These are phyloP conservation scores for Gobionotothen gibberifrons DNA, from an alignment of 2,797 vertebrate species.

Conservation along the genomic window DNA sequence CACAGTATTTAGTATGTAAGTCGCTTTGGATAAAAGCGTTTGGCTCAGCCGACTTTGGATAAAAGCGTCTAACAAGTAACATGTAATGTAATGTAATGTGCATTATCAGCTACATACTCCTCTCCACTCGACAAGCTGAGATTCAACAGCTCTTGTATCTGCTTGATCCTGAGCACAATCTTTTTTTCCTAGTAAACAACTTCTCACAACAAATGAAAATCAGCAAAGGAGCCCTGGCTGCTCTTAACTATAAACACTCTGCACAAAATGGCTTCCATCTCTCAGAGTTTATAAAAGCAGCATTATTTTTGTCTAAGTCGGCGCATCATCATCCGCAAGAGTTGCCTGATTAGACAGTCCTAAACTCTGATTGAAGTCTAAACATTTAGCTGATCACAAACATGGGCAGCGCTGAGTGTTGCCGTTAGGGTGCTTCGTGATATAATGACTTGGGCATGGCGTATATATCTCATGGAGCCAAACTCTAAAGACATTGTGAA, in stretches of 20 bases:
- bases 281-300: slow-evolving; percentile 33
- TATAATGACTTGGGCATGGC: slow-evolving; percentile 1
- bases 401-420: neutral
- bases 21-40: too few species aligned
- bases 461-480: neutral
- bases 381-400: slow-evolving; percentile 27
- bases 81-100: too few species aligned
- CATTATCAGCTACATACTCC: slow-evolving; percentile 16
- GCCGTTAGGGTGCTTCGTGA: neutral
- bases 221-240: slow-evolving; percentile 59
- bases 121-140: slow-evolving; percentile 32
- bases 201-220: slow-evolving; percentile 62
- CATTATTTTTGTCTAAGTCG: slow-evolving; percentile 24
- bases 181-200: slow-evolving; percentile 64
- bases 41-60: too few species aligned
- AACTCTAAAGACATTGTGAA: slow-evolving; percentile 27
- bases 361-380: slow-evolving; percentile 2
- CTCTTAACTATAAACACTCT: slow-evolving; percentile 55
- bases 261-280: slow-evolving; percentile 50
- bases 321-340: slow-evolving; percentile 17
- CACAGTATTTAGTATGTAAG: too few species aligned
- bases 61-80: too few species aligned
- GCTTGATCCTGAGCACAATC: slow-evolving; percentile 40
- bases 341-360: slow-evolving; percentile 11
- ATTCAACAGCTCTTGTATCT: slow-evolving; percentile 23